phyloP scores from a whole-genome alignment of 2,888 invertebrate genomes.

The Eilema griseolum region DNA sequence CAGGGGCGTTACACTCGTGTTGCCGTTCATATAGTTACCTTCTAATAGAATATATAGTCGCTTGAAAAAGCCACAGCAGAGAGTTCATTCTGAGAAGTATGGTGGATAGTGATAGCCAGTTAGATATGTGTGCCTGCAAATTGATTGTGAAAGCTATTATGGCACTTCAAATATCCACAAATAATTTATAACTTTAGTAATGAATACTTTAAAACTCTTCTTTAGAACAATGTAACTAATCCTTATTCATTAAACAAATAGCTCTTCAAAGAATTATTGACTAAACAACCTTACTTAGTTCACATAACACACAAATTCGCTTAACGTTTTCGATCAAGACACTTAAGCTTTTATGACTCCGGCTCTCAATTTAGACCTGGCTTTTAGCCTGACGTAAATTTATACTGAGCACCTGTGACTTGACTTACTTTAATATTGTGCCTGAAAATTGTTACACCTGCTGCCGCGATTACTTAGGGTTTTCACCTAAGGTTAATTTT shows the following conservation, averaged over 20 bases:
- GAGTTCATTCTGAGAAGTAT: too few species aligned
- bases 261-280: neutral
- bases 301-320: conserved; percentile 11
- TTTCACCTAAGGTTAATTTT: conserved; percentile 5
- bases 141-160: too few species aligned
- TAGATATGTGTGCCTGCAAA: too few species aligned
- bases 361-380: conserved; percentile 30
- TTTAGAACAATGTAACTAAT: neutral
- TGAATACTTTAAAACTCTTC: neutral
- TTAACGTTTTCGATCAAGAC: conserved; percentile 20
- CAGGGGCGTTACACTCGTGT: too few species aligned
- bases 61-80: too few species aligned
- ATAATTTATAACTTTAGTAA: neutral
- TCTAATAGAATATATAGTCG: too few species aligned
- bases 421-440: conserved; percentile 42
- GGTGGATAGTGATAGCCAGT: too few species aligned
- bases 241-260: neutral
- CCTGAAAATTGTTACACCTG: conserved; percentile 37
- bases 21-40: too few species aligned
- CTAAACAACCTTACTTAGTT: neutral
- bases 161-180: too few species aligned
- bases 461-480: conserved; percentile 26
- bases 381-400: conserved; percentile 45
- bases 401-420: conserved; percentile 47
- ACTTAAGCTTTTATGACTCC: conserved; percentile 32